Conservation (phyloP, 1,140 invertebrate species). For the Drosophila ambigua region DNA sequence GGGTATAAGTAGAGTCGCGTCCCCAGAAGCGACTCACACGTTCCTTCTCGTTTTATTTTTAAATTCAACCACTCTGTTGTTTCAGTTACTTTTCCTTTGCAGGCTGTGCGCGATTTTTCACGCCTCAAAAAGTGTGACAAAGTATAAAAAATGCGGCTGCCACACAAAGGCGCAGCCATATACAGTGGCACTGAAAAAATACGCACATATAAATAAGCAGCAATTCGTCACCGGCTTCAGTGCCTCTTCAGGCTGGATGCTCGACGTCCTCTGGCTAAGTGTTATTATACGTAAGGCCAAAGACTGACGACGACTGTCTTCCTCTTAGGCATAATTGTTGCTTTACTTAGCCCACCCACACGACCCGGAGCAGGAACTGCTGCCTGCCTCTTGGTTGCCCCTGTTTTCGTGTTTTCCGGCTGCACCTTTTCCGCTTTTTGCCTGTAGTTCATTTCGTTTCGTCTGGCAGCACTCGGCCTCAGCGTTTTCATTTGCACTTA, state of each 20-base stretch:
- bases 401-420: background rate
- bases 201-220: conserved; percentile 61
- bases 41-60: too few species aligned
- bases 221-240: conserved; percentile 61
- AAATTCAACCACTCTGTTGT: conserved; percentile 14
- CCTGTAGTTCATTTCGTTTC: conserved; percentile 38
- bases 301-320: conserved; percentile 39
- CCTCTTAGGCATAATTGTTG: conserved; percentile 78
- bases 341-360: conserved; percentile 62
- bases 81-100: conserved; percentile 9
- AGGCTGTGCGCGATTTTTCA: conserved; percentile 53
- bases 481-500: conserved; percentile 58
- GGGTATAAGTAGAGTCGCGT: too few species aligned
- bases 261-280: conserved; percentile 38
- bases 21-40: too few species aligned
- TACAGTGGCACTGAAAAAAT: conserved; percentile 2
- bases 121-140: conserved; percentile 57
- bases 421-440: conserved; percentile 71
- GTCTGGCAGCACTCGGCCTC: conserved; percentile 63
- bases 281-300: conserved; percentile 56
- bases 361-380: too few species aligned
- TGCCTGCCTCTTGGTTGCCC: background rate
- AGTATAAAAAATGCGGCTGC: conserved; percentile 56
- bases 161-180: conserved; percentile 25
- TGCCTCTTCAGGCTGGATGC: conserved; percentile 10